These are phyloP conservation scores for Limnothrissa miodon DNA, from an alignment of 2,113 vertebrate species.

Conservation along the genomic window DNA sequence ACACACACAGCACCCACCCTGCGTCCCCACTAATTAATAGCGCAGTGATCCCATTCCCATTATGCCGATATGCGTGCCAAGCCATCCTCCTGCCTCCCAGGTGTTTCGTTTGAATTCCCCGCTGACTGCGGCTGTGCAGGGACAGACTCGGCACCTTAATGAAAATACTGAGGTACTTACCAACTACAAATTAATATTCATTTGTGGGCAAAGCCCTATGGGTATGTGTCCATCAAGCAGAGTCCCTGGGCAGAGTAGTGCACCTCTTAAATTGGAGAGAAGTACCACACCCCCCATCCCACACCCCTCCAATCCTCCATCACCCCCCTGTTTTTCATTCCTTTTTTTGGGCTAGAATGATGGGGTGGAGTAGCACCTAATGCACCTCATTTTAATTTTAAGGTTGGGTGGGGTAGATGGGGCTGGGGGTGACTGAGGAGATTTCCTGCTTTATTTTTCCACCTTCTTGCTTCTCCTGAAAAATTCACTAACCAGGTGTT, in stretches of 20 bases:
- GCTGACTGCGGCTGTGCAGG: slow-evolving; percentile 43
- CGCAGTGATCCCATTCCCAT: slow-evolving; percentile 47
- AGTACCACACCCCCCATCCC: slow-evolving; percentile 2
- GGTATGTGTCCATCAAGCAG: slow-evolving; percentile 57
- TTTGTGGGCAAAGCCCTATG: slow-evolving; percentile 49
- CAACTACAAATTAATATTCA: slow-evolving; percentile 63
- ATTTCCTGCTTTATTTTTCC: not conserved
- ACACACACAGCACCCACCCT: not conserved
- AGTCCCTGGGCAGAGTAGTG: slow-evolving; percentile 44
- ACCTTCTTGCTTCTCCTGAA: not conserved
- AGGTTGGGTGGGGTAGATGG: not conserved
- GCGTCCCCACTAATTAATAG: slow-evolving; percentile 53
- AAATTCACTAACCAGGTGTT: not conserved
- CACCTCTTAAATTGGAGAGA: slow-evolving; percentile 47
- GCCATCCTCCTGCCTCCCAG: slow-evolving; percentile 53
- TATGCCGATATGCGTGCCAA: slow-evolving; percentile 45
- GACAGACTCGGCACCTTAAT: slow-evolving; percentile 46
- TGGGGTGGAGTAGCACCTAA: slow-evolving; percentile 43
- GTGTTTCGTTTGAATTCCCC: slow-evolving; percentile 52
- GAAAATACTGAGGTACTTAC: slow-evolving; percentile 61
- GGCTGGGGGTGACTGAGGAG: not conserved
- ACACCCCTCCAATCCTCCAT: no score
- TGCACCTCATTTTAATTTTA: slow-evolving; percentile 28
- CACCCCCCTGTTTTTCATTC: slow-evolving; percentile 39
- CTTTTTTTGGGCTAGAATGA: slow-evolving; percentile 53